These are phyloP conservation scores for Drosophila rubida DNA, from an alignment of 2,888 invertebrate genomes.

Conservation along the genomic window DNA sequence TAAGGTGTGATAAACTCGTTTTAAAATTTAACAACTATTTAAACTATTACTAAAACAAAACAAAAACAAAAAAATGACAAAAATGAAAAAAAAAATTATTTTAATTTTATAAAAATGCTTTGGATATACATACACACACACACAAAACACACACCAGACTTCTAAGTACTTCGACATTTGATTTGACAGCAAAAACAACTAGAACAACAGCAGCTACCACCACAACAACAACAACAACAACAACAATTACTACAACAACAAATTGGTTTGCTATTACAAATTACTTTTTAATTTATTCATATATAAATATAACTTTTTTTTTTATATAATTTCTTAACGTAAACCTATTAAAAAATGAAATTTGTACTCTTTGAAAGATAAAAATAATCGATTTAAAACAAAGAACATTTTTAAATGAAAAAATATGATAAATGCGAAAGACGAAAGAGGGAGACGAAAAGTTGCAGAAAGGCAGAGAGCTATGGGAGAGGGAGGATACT, in stretches of 20 bases:
- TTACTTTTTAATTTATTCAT: conserved; percentile 45
- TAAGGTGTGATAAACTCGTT: conserved; percentile 85
- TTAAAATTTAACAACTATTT: conserved; percentile 77
- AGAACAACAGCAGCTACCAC: conserved; percentile 24
- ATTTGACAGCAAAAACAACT: conserved; percentile 54
- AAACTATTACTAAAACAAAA: conserved; percentile 70
- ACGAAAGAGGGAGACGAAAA: conserved; percentile 5
- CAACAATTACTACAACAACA: conserved; percentile 24
- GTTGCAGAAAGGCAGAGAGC: conserved; percentile 2
- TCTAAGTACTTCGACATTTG: conserved; percentile 70
- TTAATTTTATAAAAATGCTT: conserved; percentile 66
- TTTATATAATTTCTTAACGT: conserved; percentile 58
- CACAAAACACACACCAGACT: conserved; percentile 40
- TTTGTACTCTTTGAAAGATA: conserved; percentile 52
- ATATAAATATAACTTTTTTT: conserved; percentile 15
- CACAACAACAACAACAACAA: conserved; percentile 21
- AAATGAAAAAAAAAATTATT: conserved; percentile 33
- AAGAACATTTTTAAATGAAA: conserved; percentile 26
- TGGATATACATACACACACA: conserved; percentile 56
- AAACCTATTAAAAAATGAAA: conserved; percentile 35
- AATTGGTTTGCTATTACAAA: conserved; percentile 63
- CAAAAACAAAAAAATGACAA: conserved; percentile 38
- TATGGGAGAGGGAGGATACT: conserved; percentile 38
- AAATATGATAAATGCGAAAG: conserved; percentile 11
- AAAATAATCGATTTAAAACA: conserved; percentile 28